A percentile compares a stretch with the other conserved stretches of the same genome.
Evolutionary conservation across 2,797 vertebrate species (phyloP).

Genomic region (Numenius phaeopus): DNA sequence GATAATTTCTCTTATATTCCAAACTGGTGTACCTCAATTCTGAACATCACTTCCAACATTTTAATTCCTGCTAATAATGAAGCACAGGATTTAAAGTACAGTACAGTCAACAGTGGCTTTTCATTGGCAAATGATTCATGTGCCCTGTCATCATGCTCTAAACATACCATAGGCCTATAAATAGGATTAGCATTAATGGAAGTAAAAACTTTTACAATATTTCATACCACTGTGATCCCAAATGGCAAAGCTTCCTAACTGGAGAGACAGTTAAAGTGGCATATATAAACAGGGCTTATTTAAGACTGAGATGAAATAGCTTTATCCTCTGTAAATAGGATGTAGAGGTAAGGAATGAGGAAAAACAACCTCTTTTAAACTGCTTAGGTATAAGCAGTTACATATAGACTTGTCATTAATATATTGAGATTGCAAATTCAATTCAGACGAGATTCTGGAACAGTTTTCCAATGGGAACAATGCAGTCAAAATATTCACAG

Average conservation of each 20-base stretch:
- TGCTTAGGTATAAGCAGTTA: neutral
- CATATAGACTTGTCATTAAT: neutral
- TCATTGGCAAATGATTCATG: neutral
- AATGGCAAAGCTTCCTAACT: neutral
- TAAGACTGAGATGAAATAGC: neutral
- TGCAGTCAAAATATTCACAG: neutral
- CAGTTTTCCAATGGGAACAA: neutral
- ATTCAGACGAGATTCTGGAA: neutral
- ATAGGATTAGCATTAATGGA: neutral
- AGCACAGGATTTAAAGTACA: neutral
- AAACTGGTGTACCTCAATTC: neutral
- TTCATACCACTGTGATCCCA: neutral
- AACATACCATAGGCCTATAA: neutral
- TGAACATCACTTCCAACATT: neutral
- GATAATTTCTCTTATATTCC: neutral
- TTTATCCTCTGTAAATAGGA: neutral
- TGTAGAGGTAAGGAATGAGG: neutral
- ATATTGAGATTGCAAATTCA: neutral
- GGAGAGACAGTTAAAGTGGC: neutral
- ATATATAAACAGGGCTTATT: neutral
- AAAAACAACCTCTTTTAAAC: neutral
- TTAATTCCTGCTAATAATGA: neutral
- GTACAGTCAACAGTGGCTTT: neutral
- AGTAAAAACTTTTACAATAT: neutral
- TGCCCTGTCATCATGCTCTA: neutral